A percentile compares a stretch with the other conserved stretches of the same genome.
phyloP scores from a whole-genome alignment of 2,888 invertebrate genomes.

The Diploptera punctata region DNA sequence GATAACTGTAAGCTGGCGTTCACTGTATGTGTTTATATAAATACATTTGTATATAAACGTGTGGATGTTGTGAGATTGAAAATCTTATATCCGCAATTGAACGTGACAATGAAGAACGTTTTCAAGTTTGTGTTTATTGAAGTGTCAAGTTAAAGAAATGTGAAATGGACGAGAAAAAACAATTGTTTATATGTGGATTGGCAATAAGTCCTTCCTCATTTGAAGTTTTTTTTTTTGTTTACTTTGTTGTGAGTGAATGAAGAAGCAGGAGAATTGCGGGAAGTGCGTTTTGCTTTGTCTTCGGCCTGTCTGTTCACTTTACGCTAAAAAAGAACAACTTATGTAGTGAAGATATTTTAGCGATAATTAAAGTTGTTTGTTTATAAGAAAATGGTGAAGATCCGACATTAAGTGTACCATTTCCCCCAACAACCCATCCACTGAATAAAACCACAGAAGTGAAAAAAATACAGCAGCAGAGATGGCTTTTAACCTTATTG shows the following conservation, averaged over 20 bases:
- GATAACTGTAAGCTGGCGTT: no score
- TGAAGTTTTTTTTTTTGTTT: slow-evolving; percentile 26
- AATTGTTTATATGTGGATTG: slow-evolving; percentile 23
- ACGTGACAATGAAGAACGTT: no score
- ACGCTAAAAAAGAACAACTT: slow-evolving; percentile 34
- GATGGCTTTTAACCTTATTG: no score
- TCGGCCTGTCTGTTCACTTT: no score
- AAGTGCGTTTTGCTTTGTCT: slow-evolving; percentile 34
- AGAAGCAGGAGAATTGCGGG: neutral
- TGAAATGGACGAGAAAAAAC: no score
- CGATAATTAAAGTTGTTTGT: slow-evolving; percentile 33
- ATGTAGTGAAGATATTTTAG: slow-evolving; percentile 39
- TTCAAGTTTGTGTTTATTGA: no score
- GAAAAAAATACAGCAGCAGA: slow-evolving; percentile 19
- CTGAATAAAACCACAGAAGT: slow-evolving; percentile 14
- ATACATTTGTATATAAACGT: no score
- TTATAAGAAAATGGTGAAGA: slow-evolving; percentile 16
- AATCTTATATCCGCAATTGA: no score
- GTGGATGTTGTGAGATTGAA: no score
- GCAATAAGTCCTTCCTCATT: slow-evolving; percentile 30
- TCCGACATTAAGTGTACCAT: slow-evolving; percentile 1
- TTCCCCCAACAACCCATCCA: neutral
- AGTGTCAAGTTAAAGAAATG: no score
- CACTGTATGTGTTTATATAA: no score
- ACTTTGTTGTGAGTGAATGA: slow-evolving; percentile 34